Base-by-base conservation (phyloP, 1,140 invertebrate genomes). In the Philaenus spumarius region DNA sequence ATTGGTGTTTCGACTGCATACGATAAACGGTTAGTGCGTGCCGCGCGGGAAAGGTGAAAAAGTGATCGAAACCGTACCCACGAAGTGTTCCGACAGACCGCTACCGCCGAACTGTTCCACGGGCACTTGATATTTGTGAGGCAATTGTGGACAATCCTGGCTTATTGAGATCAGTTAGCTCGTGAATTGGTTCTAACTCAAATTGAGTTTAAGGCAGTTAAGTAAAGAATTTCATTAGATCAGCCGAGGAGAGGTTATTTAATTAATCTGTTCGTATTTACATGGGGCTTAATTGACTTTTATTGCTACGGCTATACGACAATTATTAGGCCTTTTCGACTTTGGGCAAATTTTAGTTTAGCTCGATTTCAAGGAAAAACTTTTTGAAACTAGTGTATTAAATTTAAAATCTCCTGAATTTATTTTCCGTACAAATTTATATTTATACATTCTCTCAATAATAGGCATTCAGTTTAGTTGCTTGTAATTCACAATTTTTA, bases 151-250 rank as follows among this genome's bases (percentile, higher is more conserved):
- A 30, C 50, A 53, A 53, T 53, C 35, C 26, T 53, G 22, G 50
- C 50, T 53, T 53, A 53, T 53, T 53, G 50, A 53, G 37, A 19
- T 12, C 37, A 53, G 50, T 53, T 53, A 53, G 50, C 48, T 30
- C 26, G 26, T 53, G 50, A 53, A 53, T 53, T 53, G 50, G 50
- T 30, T 39, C 50, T 53, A 53, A 53, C 50, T 53, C 50, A 53
- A 53, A 37, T 53, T 53, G 50, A 53, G 50, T 30, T 30, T 30
- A 30, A 30, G 26, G 26, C 26, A 30, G 26, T 30, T 30, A 30
- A 30, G 26, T 30, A 30, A 30, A 30, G 26, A 30, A 30, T 30
- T 30, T 30, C 26, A 30, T 30, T 30, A 30, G 26, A 30, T 39
- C 50, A 53, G 50, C 50, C 50, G 15, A 19, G 35, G 30, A 51